These are phyloP conservation scores for Brienomyrus brachyistius DNA, from an alignment of 2,113 vertebrate species.

Conservation along the genomic window DNA sequence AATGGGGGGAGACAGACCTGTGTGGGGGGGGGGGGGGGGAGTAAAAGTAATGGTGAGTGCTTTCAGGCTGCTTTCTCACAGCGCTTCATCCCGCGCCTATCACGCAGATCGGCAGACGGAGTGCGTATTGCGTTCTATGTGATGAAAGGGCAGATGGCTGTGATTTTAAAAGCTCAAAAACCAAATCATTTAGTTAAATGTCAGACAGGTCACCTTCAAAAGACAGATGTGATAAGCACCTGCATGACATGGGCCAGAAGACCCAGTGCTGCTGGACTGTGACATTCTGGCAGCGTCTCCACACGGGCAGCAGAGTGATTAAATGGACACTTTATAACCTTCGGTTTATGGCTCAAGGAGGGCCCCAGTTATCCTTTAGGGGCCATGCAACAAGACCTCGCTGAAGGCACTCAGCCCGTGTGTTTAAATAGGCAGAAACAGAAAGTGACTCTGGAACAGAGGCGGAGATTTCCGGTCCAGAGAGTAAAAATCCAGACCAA, in stretches of 20 bases:
- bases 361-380: neutral
- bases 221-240: neutral
- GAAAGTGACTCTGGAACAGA: neutral
- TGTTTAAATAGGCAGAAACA: neutral
- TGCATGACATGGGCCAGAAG: neutral
- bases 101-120: neutral
- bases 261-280: neutral
- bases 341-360: neutral
- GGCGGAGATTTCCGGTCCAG: no score
- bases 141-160: neutral
- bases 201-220: neutral
- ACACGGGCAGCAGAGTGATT: neutral
- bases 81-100: neutral
- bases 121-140: neutral
- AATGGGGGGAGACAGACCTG: constrained; percentile 18
- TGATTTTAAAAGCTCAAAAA: neutral
- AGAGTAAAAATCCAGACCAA: no score
- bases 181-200: neutral
- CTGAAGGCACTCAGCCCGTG: neutral
- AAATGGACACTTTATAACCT: neutral
- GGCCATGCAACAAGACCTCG: neutral
- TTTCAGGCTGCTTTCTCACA: neutral
- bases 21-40: neutral
- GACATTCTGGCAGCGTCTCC: neutral
- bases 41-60: neutral